Evolutionary conservation across 2,113 vertebrate genomes (phyloP).

Genomic region (Anolis sagrei): DNA sequence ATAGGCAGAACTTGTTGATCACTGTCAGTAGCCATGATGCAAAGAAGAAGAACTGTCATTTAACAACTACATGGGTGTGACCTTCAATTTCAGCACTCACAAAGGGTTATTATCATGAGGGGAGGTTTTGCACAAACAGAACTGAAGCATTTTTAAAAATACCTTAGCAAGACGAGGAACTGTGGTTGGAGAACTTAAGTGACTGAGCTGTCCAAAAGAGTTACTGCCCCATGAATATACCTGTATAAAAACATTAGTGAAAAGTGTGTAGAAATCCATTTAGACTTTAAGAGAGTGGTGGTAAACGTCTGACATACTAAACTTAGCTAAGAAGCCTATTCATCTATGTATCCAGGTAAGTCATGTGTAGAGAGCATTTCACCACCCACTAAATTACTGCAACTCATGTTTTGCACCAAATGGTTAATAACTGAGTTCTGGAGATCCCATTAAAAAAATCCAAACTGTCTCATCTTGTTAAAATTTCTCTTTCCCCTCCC

Average conservation of each 20-base stretch:
- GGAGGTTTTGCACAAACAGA: background rate
- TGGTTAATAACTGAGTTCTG: background rate
- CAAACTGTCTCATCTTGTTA: too few species aligned
- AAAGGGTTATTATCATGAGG: constrained; percentile 21
- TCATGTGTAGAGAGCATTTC: background rate
- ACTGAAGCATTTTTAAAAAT: constrained; percentile 10
- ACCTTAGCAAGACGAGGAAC: constrained; percentile 93
- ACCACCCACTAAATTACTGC: background rate
- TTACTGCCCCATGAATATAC: constrained; percentile 97
- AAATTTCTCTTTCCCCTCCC: too few species aligned
- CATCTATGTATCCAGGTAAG: background rate
- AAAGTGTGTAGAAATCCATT: background rate
- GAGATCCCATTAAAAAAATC: background rate
- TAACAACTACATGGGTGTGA: background rate
- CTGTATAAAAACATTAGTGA: constrained; percentile 72
- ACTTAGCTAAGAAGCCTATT: background rate
- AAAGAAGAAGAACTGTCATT: background rate
- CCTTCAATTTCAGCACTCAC: constrained; percentile 27
- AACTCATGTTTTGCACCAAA: background rate
- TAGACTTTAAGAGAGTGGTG: background rate
- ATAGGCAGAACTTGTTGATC: background rate
- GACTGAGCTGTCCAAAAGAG: constrained; percentile 90
- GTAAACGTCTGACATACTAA: background rate
- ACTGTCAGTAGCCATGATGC: background rate
- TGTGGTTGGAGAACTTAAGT: constrained; percentile 88